Percentiles rank a stretch among this genome's conserved stretches.
These are phyloP conservation scores for Geophilus truncorum DNA, from an alignment of 2,888 invertebrate species.

Conservation along the genomic window DNA sequence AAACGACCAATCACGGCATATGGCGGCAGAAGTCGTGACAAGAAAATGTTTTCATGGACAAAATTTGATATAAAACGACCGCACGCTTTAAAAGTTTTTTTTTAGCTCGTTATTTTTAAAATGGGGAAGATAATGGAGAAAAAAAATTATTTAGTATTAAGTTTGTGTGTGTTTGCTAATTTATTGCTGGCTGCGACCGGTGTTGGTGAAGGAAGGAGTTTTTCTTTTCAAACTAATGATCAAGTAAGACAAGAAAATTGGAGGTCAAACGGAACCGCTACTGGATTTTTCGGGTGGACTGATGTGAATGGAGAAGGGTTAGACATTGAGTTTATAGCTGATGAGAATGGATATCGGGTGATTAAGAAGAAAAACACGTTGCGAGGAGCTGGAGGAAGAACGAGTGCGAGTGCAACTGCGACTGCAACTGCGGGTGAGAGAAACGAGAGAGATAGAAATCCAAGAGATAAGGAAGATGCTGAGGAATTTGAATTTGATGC, in stretches of 20 bases:
- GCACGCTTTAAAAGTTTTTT: background rate
- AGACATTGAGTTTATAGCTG: conserved; percentile 37
- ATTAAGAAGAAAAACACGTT: conserved; percentile 28
- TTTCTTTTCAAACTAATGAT: conserved; percentile 36
- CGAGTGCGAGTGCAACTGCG: too few species aligned
- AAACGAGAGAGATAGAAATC: background rate
- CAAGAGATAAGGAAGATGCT: background rate
- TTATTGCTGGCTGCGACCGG: background rate
- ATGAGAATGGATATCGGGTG: conserved; percentile 36
- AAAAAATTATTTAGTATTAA: background rate
- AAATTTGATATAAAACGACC: background rate
- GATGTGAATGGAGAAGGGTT: conserved; percentile 36
- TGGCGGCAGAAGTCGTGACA: background rate
- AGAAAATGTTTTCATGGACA: background rate
- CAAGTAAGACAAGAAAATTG: conserved; percentile 36
- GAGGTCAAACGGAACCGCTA: conserved; percentile 34
- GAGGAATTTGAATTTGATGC: conserved; percentile 28
- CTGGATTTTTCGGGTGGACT: conserved; percentile 37
- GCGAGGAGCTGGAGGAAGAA: background rate
- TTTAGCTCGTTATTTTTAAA: background rate
- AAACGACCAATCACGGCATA: background rate
- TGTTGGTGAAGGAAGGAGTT: conserved; percentile 28
- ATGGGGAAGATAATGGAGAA: background rate
- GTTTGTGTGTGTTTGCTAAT: background rate
- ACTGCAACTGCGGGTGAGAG: too few species aligned